Percentiles rank a stretch among this genome's conserved stretches.
These are phyloP conservation scores for Chaetophractus vellerosus DNA, from an alignment of 2,797 vertebrate species.

Conservation along the genomic window DNA sequence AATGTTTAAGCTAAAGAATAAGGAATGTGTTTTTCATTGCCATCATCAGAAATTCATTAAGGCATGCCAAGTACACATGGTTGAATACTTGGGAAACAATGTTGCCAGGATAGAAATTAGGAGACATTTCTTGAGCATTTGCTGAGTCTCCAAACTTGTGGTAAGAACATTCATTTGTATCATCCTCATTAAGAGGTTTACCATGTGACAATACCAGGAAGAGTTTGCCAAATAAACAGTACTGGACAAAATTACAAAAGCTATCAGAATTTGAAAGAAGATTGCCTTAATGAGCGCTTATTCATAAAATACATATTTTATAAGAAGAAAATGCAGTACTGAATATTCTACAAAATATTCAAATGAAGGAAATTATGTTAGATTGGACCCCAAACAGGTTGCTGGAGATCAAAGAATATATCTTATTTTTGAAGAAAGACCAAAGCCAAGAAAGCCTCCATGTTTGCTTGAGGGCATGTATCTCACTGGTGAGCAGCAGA, in stretches of 20 bases:
- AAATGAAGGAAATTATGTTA: background rate
- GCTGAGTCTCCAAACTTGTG: background rate
- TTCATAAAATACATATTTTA: background rate
- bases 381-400: background rate
- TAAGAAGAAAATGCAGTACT: background rate
- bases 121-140: conserved; percentile 16
- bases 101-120: background rate
- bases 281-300: background rate
- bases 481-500: background rate
- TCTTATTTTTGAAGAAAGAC: conserved; percentile 4
- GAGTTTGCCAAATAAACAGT: background rate
- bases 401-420: background rate
- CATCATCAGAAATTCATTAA: background rate
- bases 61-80: background rate
- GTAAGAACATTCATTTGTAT: background rate
- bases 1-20: conserved; percentile 4
- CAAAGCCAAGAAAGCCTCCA: background rate
- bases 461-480: background rate
- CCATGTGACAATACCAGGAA: background rate
- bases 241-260: background rate
- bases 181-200: background rate
- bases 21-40: background rate
- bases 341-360: background rate
- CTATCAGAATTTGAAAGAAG: background rate
- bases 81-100: background rate